Evolutionary conservation across 2,888 invertebrate genomes (phyloP).

Genomic region (Pammene aurita): DNA sequence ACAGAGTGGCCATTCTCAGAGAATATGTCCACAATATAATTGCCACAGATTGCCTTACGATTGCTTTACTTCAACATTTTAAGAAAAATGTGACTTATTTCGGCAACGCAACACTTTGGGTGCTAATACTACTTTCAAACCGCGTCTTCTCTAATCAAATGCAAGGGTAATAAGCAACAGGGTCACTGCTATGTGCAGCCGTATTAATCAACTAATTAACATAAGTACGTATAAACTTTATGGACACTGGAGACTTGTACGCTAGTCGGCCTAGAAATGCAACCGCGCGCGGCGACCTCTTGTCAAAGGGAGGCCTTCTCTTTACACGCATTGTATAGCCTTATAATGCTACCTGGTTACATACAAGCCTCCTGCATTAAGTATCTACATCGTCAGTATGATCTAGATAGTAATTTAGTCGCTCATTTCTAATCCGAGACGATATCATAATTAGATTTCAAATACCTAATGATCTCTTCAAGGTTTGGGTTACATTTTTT

Average conservation of each 20-base stretch:
- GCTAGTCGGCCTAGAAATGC: constrained; percentile 67
- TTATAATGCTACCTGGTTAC: background rate
- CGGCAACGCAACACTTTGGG: background rate
- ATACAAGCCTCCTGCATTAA: constrained; percentile 47
- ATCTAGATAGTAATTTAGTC: too few species aligned
- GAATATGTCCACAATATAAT: too few species aligned
- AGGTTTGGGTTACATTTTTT: too few species aligned
- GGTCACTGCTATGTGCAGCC: background rate
- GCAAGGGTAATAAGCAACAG: background rate
- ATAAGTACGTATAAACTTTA: constrained; percentile 32
- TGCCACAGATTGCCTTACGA: too few species aligned
- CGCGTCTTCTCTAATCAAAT: background rate
- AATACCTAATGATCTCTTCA: too few species aligned
- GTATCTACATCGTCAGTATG: too few species aligned
- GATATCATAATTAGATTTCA: too few species aligned
- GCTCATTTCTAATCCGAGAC: background rate
- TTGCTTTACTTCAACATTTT: too few species aligned
- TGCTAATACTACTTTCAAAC: background rate
- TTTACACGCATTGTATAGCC: constrained; percentile 45
- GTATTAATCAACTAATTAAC: constrained; percentile 11
- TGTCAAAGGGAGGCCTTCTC: constrained; percentile 77
- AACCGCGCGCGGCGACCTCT: constrained; percentile 62
- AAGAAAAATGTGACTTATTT: too few species aligned
- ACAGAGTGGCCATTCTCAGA: too few species aligned
- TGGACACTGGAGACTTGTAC: constrained; percentile 19